Conservation (phyloP, 2,113 vertebrate species). For the Melanotaenia duboulayi region DNA sequence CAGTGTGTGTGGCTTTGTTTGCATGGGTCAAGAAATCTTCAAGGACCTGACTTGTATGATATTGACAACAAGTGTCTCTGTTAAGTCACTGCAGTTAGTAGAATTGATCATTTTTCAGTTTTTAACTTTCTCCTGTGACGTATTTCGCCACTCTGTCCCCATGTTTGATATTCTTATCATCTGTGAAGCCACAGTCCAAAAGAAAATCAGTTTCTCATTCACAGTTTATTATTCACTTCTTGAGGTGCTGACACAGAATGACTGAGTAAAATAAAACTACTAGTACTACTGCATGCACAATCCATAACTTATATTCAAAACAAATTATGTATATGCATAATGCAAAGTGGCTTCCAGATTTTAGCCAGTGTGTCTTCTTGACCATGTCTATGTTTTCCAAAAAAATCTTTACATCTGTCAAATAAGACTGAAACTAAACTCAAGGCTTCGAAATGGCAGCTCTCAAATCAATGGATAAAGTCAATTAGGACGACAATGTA, state of each 20-base stretch:
- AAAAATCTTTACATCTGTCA: too few species aligned
- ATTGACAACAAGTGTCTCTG: not conserved
- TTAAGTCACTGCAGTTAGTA: not conserved
- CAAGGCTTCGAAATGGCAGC: too few species aligned
- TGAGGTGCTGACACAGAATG: constrained; percentile 55
- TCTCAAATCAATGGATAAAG: too few species aligned
- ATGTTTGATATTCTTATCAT: constrained; percentile 1
- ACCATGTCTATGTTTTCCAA: too few species aligned
- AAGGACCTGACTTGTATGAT: not conserved
- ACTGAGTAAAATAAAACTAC: constrained; percentile 45
- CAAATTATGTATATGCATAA: too few species aligned
- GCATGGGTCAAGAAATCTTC: not conserved
- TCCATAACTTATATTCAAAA: not conserved
- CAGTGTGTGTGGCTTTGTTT: not conserved
- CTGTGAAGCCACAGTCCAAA: constrained; percentile 25
- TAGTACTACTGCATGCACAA: not conserved
- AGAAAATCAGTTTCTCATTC: constrained; percentile 51
- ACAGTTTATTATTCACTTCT: constrained; percentile 44
- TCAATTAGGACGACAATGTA: too few species aligned
- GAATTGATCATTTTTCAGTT: constrained; percentile 9
- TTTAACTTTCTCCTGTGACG: constrained; percentile 1
- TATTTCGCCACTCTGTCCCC: not conserved
- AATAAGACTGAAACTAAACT: too few species aligned
- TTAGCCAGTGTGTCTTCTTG: too few species aligned
- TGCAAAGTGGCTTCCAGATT: too few species aligned